A percentile compares a stretch with the other conserved stretches of the same genome.
Conservation (phyloP, 2,888 invertebrate genomes). For the Catonia carolina region DNA sequence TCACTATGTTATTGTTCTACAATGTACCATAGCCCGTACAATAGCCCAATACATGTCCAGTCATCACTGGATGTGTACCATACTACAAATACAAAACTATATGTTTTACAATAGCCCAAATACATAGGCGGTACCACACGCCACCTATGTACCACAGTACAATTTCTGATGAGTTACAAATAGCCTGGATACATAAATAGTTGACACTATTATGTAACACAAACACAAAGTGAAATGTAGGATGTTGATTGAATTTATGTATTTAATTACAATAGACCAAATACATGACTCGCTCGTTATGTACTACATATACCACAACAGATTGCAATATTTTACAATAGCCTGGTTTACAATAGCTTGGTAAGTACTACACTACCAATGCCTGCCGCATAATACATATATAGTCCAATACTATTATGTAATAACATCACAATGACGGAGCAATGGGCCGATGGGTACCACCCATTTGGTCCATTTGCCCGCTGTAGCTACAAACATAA, state of each 20-base stretch:
- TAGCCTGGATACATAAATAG: conserved; percentile 24
- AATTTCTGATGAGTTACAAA: conserved; percentile 22
- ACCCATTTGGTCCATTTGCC: not conserved
- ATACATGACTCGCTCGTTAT: conserved; percentile 25
- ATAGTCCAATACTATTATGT: conserved; percentile 28
- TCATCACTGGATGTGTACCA: conserved; percentile 24
- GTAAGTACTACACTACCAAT: conserved; percentile 25
- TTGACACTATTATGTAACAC: conserved; percentile 31
- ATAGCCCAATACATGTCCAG: conserved; percentile 26
- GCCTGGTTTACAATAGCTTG: conserved; percentile 20
- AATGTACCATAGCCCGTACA: conserved; percentile 30
- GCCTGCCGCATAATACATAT: conserved; percentile 24
- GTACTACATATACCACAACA: conserved; percentile 2
- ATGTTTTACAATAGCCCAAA: conserved; percentile 32
- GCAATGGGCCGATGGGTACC: not conserved
- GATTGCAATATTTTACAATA: not conserved
- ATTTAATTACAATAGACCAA: conserved; percentile 32
- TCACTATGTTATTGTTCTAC: conserved; percentile 25
- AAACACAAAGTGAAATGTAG: conserved; percentile 18
- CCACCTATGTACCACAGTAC: conserved; percentile 24
- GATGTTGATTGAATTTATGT: not conserved
- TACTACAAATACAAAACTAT: conserved; percentile 20
- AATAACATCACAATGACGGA: conserved; percentile 19
- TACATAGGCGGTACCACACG: conserved; percentile 24
- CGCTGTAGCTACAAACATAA: conserved; percentile 4